Percentiles rank a stretch among this genome's conserved stretches.
phyloP scores from a whole-genome alignment of 2,888 invertebrate genomes.

The Siphonodentalium dalli region DNA sequence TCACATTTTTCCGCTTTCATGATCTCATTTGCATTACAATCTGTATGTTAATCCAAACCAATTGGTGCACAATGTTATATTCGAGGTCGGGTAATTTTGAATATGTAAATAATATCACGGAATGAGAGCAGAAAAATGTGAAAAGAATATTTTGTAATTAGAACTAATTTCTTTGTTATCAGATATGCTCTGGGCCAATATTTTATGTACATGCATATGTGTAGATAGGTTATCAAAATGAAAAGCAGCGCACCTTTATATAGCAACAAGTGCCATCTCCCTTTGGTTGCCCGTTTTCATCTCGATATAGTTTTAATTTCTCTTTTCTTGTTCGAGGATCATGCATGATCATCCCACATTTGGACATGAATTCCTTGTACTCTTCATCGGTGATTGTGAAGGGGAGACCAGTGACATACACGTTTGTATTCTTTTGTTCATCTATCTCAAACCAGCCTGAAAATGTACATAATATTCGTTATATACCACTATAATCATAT shows the following conservation, averaged over 20 bases:
- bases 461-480: too few relatives aligned
- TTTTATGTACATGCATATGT: neutral
- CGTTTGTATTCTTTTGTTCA: conserved; percentile 88
- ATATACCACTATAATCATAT: too few relatives aligned
- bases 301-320: conserved; percentile 91
- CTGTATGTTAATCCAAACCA: too few relatives aligned
- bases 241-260: conserved; percentile 75
- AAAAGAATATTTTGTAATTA: neutral
- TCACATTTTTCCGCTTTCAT: too few relatives aligned
- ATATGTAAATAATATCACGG: too few relatives aligned
- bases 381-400: conserved; percentile 82
- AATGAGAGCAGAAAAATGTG: neutral
- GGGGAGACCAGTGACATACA: conserved; percentile 94
- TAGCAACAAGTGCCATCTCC: conserved; percentile 97
- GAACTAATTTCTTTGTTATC: neutral
- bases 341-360: conserved; percentile 93
- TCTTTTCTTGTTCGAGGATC: conserved; percentile 78
- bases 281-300: conserved; percentile 82
- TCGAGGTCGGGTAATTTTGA: too few relatives aligned
- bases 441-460: conserved; percentile 92
- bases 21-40: too few relatives aligned
- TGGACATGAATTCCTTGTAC: conserved; percentile 90
- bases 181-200: neutral
- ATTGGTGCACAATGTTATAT: too few relatives aligned
- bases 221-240: neutral